Base-by-base conservation (phyloP, 2,888 invertebrate genomes). In the Sepiola atlantica region DNA sequence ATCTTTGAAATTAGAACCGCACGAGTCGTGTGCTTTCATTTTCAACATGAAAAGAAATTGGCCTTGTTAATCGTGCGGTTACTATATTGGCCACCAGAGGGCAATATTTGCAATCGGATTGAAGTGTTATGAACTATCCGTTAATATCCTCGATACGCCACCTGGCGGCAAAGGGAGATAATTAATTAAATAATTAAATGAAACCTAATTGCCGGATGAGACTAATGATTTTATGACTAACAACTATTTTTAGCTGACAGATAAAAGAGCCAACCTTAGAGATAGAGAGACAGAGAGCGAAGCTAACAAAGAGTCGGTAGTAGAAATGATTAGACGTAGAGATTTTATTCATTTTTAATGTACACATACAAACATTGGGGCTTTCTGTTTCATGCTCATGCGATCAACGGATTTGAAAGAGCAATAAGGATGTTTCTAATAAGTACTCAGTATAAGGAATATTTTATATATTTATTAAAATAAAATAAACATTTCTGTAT, bases 121-220 rank as follows among this genome's bases (percentile, higher is more conserved):
- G 77, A 77, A 77, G 77, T 77, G 77, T 77, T 77, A 77, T n/a
- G 16, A 77, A 32, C n/a, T n/a, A 32, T 77, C n/a, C 77, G 1
- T 14, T 77, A n/a, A 77, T 77, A 77, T 77, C n/a, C 77, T 77
- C 4, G n/a, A 32, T 45, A 45, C 45, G 77, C 32, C 77, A 32
- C 32, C n/a, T n/a, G 77, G 16, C n/a, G 77, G n/a, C 12, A 77
- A 77, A n/a, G 77, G 77, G n/a, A 77, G 77, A 77, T 77, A 16
- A 77, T 77, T 77, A 77, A 77, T 77, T n/a, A 77, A 77, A 77
- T 77, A 77, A 77, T 77, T 77, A n/a, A 32, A 77, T 77, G n/a
- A 77, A 77, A n/a, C n/a, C 16, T 77, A 16, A 77, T 77, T 77
- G 32, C n/a, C 77, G 2, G 77, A 77, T 61, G 24, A 61, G 24